Base-by-base conservation (phyloP, 2,113 vertebrate genomes). In the Galeopterus variegatus region DNA sequence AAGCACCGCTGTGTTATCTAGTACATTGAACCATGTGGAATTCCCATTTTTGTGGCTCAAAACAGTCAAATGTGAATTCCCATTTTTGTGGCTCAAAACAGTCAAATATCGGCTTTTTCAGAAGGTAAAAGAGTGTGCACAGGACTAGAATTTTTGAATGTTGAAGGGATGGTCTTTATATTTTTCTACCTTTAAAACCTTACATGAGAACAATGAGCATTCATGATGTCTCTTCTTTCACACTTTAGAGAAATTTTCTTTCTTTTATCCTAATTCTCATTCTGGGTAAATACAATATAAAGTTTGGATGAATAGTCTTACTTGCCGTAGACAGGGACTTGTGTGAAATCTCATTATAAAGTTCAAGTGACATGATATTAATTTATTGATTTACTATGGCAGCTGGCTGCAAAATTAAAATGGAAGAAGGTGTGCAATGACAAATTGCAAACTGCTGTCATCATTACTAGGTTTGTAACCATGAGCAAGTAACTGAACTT, bases 321-420 rank as follows among this genome's bases (percentile, higher is more conserved):
- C 11, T 90, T 94, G 69, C 24, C 67, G 12, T 80, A 92, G 52
- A 26, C n/a, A 73, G 73, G 2, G 11, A 85, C 54, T 81, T 88
- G 54, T 60, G 6, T 5, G 69, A 54, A 94, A 88, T 97, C 77
- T 82, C 50, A 94, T 86, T 95, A 83, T 52, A 77, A 94, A 91
- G 50, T 94, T 85, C 88, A 96, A 83, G n/a, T 72, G 8, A 85
- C 31, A 36, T 76, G 80, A 70, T 92, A 84, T 76, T 94, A 90
- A 93, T 60, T 94, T 92, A 83, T 92, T 95, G 93, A 79, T 73
- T 97, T 88, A 58, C 73, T 12, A 28, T 67, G 73, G 62, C 48
- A 76, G 72, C 76, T 70, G 28, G n/a, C 84, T 62, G 28, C 94
- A 58, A 95, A 92, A 92, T 90, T 86, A 90, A 90, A 95, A 92